Percentiles rank a stretch among this genome's conserved stretches.
phyloP scores from a whole-genome alignment of 2,888 invertebrate genomes.

The Phaedon cochleariae region DNA sequence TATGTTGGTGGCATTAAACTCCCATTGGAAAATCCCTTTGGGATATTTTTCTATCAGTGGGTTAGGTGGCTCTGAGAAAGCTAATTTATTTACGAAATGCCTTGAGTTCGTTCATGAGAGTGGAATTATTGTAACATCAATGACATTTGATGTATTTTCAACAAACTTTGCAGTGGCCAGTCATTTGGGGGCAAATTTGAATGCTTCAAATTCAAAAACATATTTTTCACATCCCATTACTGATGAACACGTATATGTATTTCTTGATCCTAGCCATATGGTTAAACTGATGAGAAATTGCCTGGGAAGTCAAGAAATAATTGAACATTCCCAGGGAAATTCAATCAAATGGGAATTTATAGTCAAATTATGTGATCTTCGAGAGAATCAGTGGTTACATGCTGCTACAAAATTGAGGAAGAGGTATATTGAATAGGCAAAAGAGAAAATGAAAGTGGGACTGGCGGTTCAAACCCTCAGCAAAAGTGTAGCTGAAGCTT shows the following conservation, averaged over 20 bases:
- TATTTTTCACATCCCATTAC: too few relatives aligned
- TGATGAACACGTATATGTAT: too few relatives aligned
- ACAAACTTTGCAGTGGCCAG: slow-evolving; percentile 5
- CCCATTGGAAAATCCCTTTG: too few relatives aligned
- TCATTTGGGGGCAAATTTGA: slow-evolving; percentile 1
- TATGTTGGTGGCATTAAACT: too few relatives aligned
- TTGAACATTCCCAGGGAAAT: background rate
- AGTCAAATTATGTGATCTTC: slow-evolving; percentile 30
- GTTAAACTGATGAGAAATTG: background rate
- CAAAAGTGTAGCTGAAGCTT: too few relatives aligned
- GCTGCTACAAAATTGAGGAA: slow-evolving; percentile 5
- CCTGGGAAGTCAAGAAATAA: background rate
- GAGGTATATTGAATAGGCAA: slow-evolving; percentile 10
- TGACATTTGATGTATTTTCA: too few relatives aligned
- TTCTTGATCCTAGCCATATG: too few relatives aligned
- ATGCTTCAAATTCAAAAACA: too few relatives aligned
- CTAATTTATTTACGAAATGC: slow-evolving; percentile 4
- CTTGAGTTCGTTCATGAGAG: slow-evolving; percentile 17
- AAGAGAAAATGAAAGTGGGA: too few relatives aligned
- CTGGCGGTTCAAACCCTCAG: too few relatives aligned
- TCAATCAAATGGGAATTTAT: background rate
- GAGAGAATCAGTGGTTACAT: slow-evolving; percentile 24
- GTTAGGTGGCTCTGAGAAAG: slow-evolving; percentile 7
- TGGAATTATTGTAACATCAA: slow-evolving; percentile 16
- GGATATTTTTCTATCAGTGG: too few relatives aligned